Percentiles rank a stretch among this genome's conserved stretches.
phyloP scores from a whole-genome alignment of 1,140 invertebrate species.

The Drosophila pseudoobscura region DNA sequence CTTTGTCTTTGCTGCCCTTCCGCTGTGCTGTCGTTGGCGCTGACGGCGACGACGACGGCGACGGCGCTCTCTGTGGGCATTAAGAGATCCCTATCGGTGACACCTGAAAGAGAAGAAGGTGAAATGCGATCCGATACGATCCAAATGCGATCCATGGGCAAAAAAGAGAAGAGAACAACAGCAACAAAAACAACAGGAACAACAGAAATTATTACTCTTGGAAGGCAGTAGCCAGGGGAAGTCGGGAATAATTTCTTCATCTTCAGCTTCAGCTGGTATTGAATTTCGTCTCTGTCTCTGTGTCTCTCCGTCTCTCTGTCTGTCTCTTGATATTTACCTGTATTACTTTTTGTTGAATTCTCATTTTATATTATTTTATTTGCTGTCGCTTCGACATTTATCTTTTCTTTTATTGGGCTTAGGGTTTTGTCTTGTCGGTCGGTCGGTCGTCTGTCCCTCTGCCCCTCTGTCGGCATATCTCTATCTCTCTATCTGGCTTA shows the following conservation, averaged over 20 bases:
- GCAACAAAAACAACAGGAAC: constrained; percentile 38
- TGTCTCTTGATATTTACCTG: constrained; percentile 44
- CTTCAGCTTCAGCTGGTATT: constrained; percentile 46
- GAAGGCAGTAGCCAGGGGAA: constrained; percentile 32
- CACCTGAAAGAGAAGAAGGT: constrained; percentile 82
- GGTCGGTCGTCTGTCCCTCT: constrained; percentile 5
- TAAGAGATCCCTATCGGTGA: constrained; percentile 82
- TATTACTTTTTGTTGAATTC: constrained; percentile 36
- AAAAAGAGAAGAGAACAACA: constrained; percentile 29
- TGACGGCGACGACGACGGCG: constrained; percentile 12
- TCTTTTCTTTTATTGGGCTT: constrained; percentile 76
- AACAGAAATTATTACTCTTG: constrained; percentile 69
- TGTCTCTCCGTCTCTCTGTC: constrained; percentile 18
- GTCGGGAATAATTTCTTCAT: constrained; percentile 44
- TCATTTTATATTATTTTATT: constrained; percentile 23
- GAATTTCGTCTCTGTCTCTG: constrained; percentile 27
- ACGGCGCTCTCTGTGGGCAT: constrained; percentile 62
- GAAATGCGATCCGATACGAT: constrained; percentile 80
- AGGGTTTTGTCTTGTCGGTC: constrained; percentile 41
- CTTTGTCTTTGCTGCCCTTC: constrained; percentile 51
- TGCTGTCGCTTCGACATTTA: constrained; percentile 68
- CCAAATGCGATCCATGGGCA: constrained; percentile 57
- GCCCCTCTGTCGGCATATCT: constrained; percentile 55
- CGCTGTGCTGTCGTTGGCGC: too few species aligned
- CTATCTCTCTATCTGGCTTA: constrained; percentile 78